Base-by-base conservation (phyloP, 2,797 vertebrate genomes). In the Pagetopsis macropterus region DNA sequence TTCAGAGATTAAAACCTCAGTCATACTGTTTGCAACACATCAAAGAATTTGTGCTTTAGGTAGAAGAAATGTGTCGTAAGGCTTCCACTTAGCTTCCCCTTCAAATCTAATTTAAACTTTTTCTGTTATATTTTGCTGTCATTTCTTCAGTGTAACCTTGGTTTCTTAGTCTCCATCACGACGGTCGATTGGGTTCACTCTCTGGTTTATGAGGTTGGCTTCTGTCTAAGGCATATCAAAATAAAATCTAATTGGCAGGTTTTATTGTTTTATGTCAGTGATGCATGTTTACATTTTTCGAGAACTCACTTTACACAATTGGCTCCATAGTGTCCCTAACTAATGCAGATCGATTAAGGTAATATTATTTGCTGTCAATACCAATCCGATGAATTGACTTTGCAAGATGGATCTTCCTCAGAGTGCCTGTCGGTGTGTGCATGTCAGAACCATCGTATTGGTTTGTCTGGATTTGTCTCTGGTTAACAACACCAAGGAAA, bases 41-140 rank as follows among this genome's bases (percentile, higher is more conserved):
- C 54, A 79, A 81, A 85, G 48, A 37, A 33, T 58, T 37, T 79
- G 67, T 84, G 79, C 79, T 78, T 74, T 12, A 59, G 44, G 56
- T 57, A 50, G 58, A 70, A 76, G 65, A 75, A 7, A 51, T 63
- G n/a, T 51, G 40, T 72, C 64, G 46, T 16, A 41, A 19, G 40
- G 45, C 19, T 9, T 9, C 13, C 21, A n/a, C 51, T 33, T 56
- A 65, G 50, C 45, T 57, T 61, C 0, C 44, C 5, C 44, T 48
- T 61, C 50, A n/a, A 55, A 68, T 67, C 65, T 5, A 50, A 45
- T 64, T 33, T 23, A 0, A 64, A 55, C 45, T 57, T 50, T 77
- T 76, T 74, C 40, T 69, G 58, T 23, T 33, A 4, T n/a, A 67
- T 11, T 56, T 62, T 12, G 31, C 55, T 40, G 23, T 50, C 8